A percentile compares a stretch with the other conserved stretches of the same genome.
Evolutionary conservation across 2,888 invertebrate species (phyloP).

Genomic region (Melanchra persicariae): DNA sequence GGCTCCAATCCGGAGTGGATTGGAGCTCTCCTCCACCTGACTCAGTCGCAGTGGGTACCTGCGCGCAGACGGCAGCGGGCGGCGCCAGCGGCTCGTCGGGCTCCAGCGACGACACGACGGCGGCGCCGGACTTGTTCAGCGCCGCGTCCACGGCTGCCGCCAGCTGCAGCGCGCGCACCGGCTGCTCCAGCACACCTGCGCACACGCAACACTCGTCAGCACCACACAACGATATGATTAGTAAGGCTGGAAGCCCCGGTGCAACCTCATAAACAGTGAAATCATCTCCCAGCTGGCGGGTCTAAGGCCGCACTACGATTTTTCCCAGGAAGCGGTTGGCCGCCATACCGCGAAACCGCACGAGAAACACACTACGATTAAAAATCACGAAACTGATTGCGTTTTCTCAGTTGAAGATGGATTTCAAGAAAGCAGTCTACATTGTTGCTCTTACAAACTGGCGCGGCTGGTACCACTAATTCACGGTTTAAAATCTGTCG

Average conservation of each 20-base stretch:
- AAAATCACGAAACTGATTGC: too few species aligned
- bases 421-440: too few species aligned
- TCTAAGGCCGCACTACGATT: background rate
- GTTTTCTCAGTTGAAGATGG: too few species aligned
- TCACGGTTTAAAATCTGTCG: too few species aligned
- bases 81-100: slow-evolving; percentile 67
- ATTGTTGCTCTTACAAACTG: too few species aligned
- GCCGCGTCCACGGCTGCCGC: slow-evolving; percentile 73
- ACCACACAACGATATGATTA: background rate
- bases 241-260: background rate
- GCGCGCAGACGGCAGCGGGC: slow-evolving; percentile 64
- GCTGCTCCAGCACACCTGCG: slow-evolving; percentile 75
- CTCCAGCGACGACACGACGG: slow-evolving; percentile 57
- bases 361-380: too few species aligned
- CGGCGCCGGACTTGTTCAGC: slow-evolving; percentile 56
- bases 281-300: background rate
- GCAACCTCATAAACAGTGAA: background rate
- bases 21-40: too few species aligned
- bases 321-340: too few species aligned
- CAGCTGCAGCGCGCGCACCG: slow-evolving; percentile 69
- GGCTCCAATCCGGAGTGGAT: too few species aligned
- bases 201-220: background rate
- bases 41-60: slow-evolving; percentile 48
- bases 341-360: too few species aligned
- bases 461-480: too few species aligned